A percentile compares a stretch with the other conserved stretches of the same genome.
Conservation (phyloP, 2,888 invertebrate species). For the Hyalella azteca region DNA sequence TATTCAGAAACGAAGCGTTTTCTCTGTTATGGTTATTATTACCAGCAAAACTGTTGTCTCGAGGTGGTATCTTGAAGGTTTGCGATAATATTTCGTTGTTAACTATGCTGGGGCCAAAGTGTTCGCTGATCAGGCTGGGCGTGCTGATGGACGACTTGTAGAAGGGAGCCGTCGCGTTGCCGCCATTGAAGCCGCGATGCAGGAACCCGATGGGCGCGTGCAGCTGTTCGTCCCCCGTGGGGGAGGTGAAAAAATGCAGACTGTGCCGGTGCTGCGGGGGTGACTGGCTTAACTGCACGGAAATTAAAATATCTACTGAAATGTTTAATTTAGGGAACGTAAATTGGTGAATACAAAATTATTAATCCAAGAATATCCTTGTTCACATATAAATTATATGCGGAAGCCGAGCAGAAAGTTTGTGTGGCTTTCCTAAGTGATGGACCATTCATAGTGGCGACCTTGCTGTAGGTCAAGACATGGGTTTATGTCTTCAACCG, state of each 20-base stretch:
- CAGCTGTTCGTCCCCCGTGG: neutral
- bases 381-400: no score
- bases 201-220: neutral
- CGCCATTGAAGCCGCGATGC: neutral
- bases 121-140: neutral
- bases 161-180: neutral
- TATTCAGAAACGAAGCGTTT: neutral
- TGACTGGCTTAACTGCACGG: neutral
- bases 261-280: constrained; percentile 25
- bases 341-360: no score
- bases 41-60: neutral
- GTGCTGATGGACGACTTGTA: constrained; percentile 12
- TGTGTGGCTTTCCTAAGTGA: no score
- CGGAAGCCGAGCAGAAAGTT: no score
- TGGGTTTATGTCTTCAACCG: no score
- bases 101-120: neutral
- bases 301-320: neutral
- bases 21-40: neutral
- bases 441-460: no score
- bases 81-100: neutral
- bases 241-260: neutral
- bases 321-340: no score
- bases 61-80: neutral
- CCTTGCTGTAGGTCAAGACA: no score
- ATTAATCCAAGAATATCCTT: no score